A percentile compares a stretch with the other conserved stretches of the same genome.
Evolutionary conservation across 2,888 invertebrate species (phyloP).

Genomic region (Cynaeus angustus): DNA sequence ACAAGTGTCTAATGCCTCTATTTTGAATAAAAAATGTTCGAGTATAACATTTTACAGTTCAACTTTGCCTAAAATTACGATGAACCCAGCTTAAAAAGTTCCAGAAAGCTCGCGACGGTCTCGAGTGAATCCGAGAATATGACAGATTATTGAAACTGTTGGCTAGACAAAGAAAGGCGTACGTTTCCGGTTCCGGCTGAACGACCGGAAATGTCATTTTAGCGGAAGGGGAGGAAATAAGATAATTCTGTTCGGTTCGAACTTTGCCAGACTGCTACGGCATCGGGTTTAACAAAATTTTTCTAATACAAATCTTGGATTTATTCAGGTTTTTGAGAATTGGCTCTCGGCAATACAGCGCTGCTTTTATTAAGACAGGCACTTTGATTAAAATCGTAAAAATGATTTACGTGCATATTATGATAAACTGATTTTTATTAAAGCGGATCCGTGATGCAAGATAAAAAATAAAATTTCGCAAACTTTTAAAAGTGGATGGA

Average conservation of each 20-base stretch:
- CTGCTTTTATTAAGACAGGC: constrained; percentile 23
- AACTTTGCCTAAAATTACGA: constrained; percentile 50
- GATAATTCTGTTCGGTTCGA: constrained; percentile 65
- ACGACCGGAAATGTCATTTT: constrained; percentile 68
- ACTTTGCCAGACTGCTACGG: constrained; percentile 54
- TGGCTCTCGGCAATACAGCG: not conserved
- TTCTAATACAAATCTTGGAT: constrained; percentile 37
- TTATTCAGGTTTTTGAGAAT: constrained; percentile 16
- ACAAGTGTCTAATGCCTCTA: constrained; percentile 50
- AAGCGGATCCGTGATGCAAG: constrained; percentile 9
- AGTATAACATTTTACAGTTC: constrained; percentile 49
- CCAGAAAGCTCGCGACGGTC: constrained; percentile 34
- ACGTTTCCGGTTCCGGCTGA: constrained; percentile 66
- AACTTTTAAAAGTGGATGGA: constrained; percentile 38
- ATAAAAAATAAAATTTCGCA: constrained; percentile 15
- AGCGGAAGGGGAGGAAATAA: constrained; percentile 66
- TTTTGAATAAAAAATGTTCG: constrained; percentile 50
- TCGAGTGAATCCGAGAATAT: constrained; percentile 41
- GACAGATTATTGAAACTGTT: constrained; percentile 57
- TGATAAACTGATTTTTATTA: constrained; percentile 28
- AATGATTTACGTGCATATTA: constrained; percentile 26
- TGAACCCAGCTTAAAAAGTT: constrained; percentile 49
- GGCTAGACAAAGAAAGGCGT: constrained; percentile 64
- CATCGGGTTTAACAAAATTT: constrained; percentile 38
- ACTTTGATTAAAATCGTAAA: constrained; percentile 38